Percentiles rank a stretch among this genome's conserved stretches.
Evolutionary conservation across 92 coral and sea anemone genomes (phyloP).

Genomic region (Galaxea fascicularis): DNA sequence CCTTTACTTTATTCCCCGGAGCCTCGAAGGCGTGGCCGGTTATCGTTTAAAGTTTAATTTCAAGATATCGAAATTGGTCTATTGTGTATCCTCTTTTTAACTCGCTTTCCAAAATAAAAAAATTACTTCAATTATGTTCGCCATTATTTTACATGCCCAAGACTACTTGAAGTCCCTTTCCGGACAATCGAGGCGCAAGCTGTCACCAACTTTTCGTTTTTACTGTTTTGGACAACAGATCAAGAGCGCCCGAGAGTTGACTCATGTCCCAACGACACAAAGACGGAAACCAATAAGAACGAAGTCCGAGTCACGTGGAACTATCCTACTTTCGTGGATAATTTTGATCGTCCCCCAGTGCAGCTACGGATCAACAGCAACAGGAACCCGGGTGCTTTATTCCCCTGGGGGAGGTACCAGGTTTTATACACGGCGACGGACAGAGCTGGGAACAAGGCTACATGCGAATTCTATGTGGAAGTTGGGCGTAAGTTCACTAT

Average conservation of each 20-base stretch:
- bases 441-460: slow-evolving; percentile 83
- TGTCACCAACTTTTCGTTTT: not conserved
- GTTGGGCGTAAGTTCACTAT: slow-evolving; percentile 84
- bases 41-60: no score
- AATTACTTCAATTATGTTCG: no score
- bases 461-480: slow-evolving; percentile 84
- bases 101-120: no score
- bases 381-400: slow-evolving; percentile 78
- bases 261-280: slow-evolving; percentile 79
- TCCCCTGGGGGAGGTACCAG: slow-evolving; percentile 81
- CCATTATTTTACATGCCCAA: no score
- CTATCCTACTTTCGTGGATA: slow-evolving; percentile 85
- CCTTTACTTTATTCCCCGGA: no score
- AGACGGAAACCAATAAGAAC: slow-evolving; percentile 60
- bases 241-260: slow-evolving; percentile 87
- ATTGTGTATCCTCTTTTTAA: no score
- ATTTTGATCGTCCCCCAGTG: slow-evolving; percentile 79
- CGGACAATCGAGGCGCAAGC: not conserved
- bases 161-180: not conserved
- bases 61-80: no score
- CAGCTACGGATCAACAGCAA: slow-evolving; percentile 73
- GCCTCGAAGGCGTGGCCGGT: no score
- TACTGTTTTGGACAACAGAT: slow-evolving; percentile 44
- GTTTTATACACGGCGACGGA: slow-evolving; percentile 83
- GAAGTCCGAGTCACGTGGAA: slow-evolving; percentile 82